Base-by-base conservation (phyloP, 2,888 invertebrate species). In the Cosmopolites sordidus region DNA sequence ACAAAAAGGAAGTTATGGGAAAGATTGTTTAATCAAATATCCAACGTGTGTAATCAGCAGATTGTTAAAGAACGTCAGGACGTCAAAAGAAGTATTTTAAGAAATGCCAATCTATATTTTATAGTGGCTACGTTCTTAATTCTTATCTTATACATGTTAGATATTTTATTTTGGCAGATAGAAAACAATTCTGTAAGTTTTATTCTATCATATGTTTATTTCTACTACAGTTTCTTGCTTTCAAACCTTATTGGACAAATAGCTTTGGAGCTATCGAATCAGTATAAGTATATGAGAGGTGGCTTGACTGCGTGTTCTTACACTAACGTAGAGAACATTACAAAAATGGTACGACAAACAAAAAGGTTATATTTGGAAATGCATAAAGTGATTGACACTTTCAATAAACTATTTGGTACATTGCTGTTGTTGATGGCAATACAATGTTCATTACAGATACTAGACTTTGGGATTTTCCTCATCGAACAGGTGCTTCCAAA, bases 1-100 rank as follows among this genome's bases (percentile, higher is more conserved):
- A 50, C 54, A n/a, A 51, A 54, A 48, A 43, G 50, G 40, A 44
- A 50, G 17, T 42, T 57, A 38, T 57, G 57, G 57, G 57, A 57
- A 22, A 46, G 50, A 37, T 37, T 54, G 6, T 48, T 57, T 39
- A 39, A 48, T 30, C 42, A 54, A 12, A 47, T 57, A n/a, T 43
- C 50, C 6, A 50, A 39, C 33, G 49, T 57, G 2, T 48, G 50
- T 14, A 50, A 47, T 16, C 38, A 48, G 15, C 55, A 55, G 41
- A 55, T 51, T 27, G 44, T 55, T 2, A 51, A 41, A 41, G 55
- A 55, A 9, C 42, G 38, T 8, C 46, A 55, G 8, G 51, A 55
- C 12, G 42, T 17, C 8, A 54, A 54, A 30, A 41, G 17, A 16
- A 30, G 29, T 9, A 29, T 54, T 1, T 17, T 54, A 16, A 43